Evolutionary conservation across 2,888 invertebrate genomes (phyloP), one percentile per base, ranked within the genome.

Genomic region (Copidosoma aretas): DNA sequence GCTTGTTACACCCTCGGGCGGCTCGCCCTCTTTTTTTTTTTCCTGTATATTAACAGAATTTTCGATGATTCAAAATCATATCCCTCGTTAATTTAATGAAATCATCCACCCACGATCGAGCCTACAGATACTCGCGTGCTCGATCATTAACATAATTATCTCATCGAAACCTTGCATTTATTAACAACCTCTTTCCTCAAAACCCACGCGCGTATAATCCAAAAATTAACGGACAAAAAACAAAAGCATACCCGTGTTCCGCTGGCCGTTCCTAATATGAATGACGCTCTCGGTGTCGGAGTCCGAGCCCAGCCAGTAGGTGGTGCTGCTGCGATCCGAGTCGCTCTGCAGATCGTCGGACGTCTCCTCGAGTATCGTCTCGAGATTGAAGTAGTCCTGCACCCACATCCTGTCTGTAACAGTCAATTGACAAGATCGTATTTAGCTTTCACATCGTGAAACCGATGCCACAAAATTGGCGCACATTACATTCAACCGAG

Each of bases 331-430:
- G 53, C 88, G 88, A 71, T 90, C 90, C 70, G 90, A 89, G 80
- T 92, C 92, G 71, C 91, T 91, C 73, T 90, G 89, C 75, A 92
- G 85, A 80, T 94, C 94, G 85, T 94, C 94, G 75, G 93, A 93
- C 21, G 94, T 94, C 84, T 94, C 94, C 84, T 94, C 94, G 79
- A 93, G 88, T 82, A 94, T 94, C 32, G 94, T 94, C 84, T 94
- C 94, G 85, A 94, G 87, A 83, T 91, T 91, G 80, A 90, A 87
- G 76, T 87, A 87, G 76, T 89, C 88, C 78, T 89, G 88, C 77
- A 79, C 79, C 43, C 81, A 68, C 75, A 80, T 77, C 43, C 79
- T 77, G 57, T 81, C 80, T 80, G 74, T 22, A 73, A 76, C 32
- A 32, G 8, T 8, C 32, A 8, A 32, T 32, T 3, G 32, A 32